Evolutionary conservation across 1,140 invertebrate species (phyloP).

Genomic region (Saxidomus purpurata): DNA sequence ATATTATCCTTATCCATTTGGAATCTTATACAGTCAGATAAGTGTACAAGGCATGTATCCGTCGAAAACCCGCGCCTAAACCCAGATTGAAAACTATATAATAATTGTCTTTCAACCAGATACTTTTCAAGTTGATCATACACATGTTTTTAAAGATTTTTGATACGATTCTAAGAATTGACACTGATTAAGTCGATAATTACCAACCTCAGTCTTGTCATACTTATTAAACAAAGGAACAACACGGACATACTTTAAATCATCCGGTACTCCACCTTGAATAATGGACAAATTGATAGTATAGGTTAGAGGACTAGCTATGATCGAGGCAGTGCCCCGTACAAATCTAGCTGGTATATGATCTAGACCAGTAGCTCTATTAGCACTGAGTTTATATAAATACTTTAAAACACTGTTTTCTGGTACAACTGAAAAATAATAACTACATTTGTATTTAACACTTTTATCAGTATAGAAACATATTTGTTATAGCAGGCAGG

Average conservation of each 20-base stretch:
- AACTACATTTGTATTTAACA: neutral
- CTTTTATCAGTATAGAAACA: constrained; percentile 17
- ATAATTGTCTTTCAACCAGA: constrained; percentile 13
- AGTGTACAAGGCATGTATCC: too few relatives aligned
- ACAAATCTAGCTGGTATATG: constrained; percentile 38
- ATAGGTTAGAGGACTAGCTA: constrained; percentile 14
- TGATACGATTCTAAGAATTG: constrained; percentile 40
- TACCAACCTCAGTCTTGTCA: too few relatives aligned
- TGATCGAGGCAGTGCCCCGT: neutral
- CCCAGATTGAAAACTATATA: constrained; percentile 38
- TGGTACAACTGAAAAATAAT: constrained; percentile 1
- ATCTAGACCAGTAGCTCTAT: constrained; percentile 22
- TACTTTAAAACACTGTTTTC: constrained; percentile 7
- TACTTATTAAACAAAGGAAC: too few relatives aligned
- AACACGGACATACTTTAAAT: constrained; percentile 3
- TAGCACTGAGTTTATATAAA: neutral
- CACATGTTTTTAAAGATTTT: constrained; percentile 41
- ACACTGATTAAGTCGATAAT: constrained; percentile 33
- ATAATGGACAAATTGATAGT: constrained; percentile 24
- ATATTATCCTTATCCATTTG: constrained; percentile 21
- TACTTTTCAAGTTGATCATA: too few relatives aligned
- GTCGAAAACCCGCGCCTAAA: too few relatives aligned
- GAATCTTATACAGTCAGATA: too few relatives aligned
- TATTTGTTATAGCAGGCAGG: neutral
- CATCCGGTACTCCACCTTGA: constrained; percentile 46